Conservation (phyloP, 1,140 invertebrate species). For the Drosophila arizonae region DNA sequence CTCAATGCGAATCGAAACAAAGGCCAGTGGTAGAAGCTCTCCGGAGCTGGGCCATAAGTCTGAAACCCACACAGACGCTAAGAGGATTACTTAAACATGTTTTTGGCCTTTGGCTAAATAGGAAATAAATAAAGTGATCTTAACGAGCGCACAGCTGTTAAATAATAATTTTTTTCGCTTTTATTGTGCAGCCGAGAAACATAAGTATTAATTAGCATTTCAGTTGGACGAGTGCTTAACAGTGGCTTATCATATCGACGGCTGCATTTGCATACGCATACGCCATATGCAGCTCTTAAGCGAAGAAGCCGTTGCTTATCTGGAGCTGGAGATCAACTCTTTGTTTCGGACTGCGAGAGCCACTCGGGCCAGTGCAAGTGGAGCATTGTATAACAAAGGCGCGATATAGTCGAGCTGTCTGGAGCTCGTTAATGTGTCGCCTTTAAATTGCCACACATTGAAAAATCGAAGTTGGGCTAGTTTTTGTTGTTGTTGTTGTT, state of each 20-base stretch:
- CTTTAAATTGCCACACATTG: conserved; percentile 60
- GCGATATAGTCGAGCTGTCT: conserved; percentile 42
- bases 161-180: conserved; percentile 3
- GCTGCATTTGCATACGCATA: not conserved
- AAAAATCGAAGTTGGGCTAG: conserved; percentile 55
- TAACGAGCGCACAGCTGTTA: conserved; percentile 1
- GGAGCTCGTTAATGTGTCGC: conserved; percentile 66
- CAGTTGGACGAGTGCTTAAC: conserved; percentile 12
- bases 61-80: conserved; percentile 1
- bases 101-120: not conserved
- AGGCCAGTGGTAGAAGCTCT: not conserved
- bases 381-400: conserved; percentile 61
- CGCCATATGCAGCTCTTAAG: conserved; percentile 1
- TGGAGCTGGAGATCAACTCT: not conserved
- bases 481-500: conserved; percentile 42
- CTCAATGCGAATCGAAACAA: conserved; percentile 3
- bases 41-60: not conserved
- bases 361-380: not conserved
- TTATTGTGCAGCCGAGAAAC: not conserved
- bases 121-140: conserved; percentile 7
- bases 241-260: conserved; percentile 2
- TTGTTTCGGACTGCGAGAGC: not conserved
- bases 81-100: conserved; percentile 7
- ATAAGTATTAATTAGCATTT: conserved; percentile 18
- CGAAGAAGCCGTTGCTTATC: conserved; percentile 15